Evolutionary conservation across 1,140 invertebrate species (phyloP), one percentile per base, ranked within the genome.

Genomic region (Trigoniulus corallinus): DNA sequence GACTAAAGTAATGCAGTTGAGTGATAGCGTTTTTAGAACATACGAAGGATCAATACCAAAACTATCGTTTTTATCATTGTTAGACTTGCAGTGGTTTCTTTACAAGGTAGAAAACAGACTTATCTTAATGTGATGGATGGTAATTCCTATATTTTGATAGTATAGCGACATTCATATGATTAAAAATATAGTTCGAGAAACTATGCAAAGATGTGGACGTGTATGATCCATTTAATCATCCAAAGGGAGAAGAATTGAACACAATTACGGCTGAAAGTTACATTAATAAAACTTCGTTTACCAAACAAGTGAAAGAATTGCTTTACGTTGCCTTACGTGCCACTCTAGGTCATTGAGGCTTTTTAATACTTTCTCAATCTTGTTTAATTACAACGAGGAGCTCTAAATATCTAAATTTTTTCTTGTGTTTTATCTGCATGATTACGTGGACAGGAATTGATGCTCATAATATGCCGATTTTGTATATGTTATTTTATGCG

Each of bases 401-500:
- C n/a, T n/a, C n/a, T n/a, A n/a, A n/a, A n/a, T n/a, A n/a, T n/a
- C n/a, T n/a, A n/a, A n/a, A n/a, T n/a, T n/a, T n/a, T n/a, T n/a
- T n/a, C n/a, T n/a, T n/a, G n/a, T n/a, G n/a, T n/a, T n/a, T n/a
- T n/a, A n/a, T n/a, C n/a, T n/a, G n/a, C n/a, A n/a, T n/a, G n/a
- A n/a, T 25, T 51, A 20, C 15, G 47, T 57, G 23, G 2, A 22
- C 13, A 55, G 66, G 65, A 21, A 53, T 55, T n/a, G 67, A 70
- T 42, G 25, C 58, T 4, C 58, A 56, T 12, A 63, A 70, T 55
- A 58, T 70, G 7, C 69, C 67, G 7, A 46, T 65, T 10, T 55
- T 71, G 25, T 71, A 62, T 55, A 66, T 58, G 29, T 50, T 71
- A 12, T 62, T 58, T 41, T 70, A 71, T 51, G 48, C 60, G n/a